Conservation (phyloP, 2,113 vertebrate species). For the Fukomys damarensis region DNA sequence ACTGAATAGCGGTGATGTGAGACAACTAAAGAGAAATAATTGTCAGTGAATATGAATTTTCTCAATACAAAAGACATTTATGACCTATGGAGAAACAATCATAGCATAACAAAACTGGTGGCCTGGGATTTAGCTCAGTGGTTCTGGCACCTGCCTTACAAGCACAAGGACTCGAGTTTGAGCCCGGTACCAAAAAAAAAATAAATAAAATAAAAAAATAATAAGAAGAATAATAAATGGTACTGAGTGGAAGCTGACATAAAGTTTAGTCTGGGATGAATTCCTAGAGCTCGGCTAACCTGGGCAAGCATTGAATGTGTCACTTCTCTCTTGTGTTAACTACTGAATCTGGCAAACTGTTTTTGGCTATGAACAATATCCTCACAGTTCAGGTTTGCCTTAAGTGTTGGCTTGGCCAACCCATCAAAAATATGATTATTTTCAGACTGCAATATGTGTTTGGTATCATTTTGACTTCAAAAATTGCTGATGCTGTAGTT, state of each 20-base stretch:
- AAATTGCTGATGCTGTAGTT: not conserved
- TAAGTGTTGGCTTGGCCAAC: not conserved
- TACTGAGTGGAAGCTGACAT: not conserved
- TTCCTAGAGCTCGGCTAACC: not conserved
- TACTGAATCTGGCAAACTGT: not conserved
- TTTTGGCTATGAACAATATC: not conserved
- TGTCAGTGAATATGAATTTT: not conserved
- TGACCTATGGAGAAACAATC: not conserved
- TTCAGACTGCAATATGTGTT: not conserved
- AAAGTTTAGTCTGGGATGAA: not conserved
- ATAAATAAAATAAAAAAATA: too few relatives aligned
- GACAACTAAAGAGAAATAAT: constrained; percentile 28
- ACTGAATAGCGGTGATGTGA: not conserved
- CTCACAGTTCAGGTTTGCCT: not conserved
- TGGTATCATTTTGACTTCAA: not conserved
- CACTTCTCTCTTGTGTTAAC: not conserved
- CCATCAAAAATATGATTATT: not conserved
- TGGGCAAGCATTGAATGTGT: not conserved
- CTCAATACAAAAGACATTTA: constrained; percentile 1
- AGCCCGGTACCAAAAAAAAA: too few relatives aligned
- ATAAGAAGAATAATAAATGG: not conserved
- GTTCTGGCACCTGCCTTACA: too few relatives aligned
- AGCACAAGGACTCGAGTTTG: too few relatives aligned
- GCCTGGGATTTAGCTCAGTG: too few relatives aligned
- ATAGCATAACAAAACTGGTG: not conserved